Evolutionary conservation across 30 jellyfish, hydroid and myxozoan species (phyloP).

Genomic region (Chironex yamaguchii): DNA sequence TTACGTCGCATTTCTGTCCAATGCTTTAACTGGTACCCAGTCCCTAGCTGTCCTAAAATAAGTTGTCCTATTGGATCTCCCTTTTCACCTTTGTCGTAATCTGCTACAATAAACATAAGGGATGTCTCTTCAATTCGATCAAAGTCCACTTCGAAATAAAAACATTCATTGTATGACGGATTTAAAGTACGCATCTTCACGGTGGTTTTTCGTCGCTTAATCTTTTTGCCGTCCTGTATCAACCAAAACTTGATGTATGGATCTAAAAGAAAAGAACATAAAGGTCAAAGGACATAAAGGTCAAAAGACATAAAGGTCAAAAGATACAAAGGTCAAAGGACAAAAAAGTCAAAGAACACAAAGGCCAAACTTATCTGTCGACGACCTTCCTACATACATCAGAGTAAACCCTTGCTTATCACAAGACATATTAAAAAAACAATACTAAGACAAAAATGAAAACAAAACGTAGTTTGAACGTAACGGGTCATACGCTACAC

Average conservation of each 20-base stretch:
- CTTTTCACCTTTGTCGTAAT: slow-evolving; percentile 96
- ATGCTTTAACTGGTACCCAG: slow-evolving; percentile 83
- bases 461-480: too few species aligned
- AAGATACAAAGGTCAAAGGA: too few species aligned
- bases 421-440: too few species aligned
- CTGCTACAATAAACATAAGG: slow-evolving; percentile 80
- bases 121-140: slow-evolving; percentile 93
- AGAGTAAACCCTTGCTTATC: too few species aligned
- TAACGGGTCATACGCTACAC: too few species aligned
- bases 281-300: too few species aligned
- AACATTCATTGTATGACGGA: slow-evolving; percentile 91
- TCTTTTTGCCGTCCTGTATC: slow-evolving; percentile 92
- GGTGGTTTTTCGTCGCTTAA: slow-evolving; percentile 89
- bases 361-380: too few species aligned
- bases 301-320: too few species aligned
- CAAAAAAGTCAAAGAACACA: too few species aligned
- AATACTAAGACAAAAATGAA: too few species aligned
- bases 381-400: too few species aligned
- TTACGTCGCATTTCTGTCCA: slow-evolving; percentile 92
- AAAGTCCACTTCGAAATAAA: slow-evolving; percentile 85
- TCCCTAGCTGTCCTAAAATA: slow-evolving; percentile 84
- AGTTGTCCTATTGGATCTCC: slow-evolving; percentile 98
- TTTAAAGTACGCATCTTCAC: slow-evolving; percentile 91
- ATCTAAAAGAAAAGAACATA: slow-evolving; percentile 47
- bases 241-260: slow-evolving; percentile 92